Base-by-base conservation (phyloP, 64 coral and sea anemone genomes). In the Cladopsammia gracilis region DNA sequence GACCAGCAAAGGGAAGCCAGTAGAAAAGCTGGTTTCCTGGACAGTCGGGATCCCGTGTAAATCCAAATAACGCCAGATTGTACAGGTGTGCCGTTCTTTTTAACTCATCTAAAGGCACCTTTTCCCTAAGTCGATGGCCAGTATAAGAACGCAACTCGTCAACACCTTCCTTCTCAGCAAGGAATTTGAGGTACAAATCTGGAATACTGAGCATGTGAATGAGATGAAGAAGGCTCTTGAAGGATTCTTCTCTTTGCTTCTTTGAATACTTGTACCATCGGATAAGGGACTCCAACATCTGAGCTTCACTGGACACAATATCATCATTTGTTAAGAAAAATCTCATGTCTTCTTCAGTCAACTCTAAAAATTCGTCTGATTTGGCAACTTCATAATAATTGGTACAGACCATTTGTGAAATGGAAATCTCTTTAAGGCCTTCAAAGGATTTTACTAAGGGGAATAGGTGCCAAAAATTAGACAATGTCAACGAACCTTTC, bases 171-270 rank as follows among this genome's bases (percentile, higher is more conserved):
- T 84, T 59, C 1, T 6, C 22, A 23, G 61, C 47, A 47, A 84
- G 80, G 15, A n/a, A 65, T 59, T 68, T 84, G 4, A 84, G 46
- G 46, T 67, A 84, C 15, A 67, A 59, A 49, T 84, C 80, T 50
- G 80, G 80, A 84, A 84, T 84, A 15, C 45, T 84, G 6, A 34
- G 45, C 80, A 84, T 67, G 22, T 84, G 80, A n/a, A 84, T 84
- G 16, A 84, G 80, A 50, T 67, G 64, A 45, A 84, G 62, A 52
- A 84, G 62, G 8, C 62, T 48, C n/a, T 62, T 66, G 51, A 84
- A 84, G 3, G 62, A 84, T 20, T 68, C 80, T 62, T 84, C 14
- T 15, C 80, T 68, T 11, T 84, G 59, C 58, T 67, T 43, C 61
- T 1, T 18, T 3, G 80, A 84, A 44, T 67, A 44, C 9, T 67